Evolutionary conservation across 64 coral and sea anemone species (phyloP).

Genomic region (Porites australiensis): DNA sequence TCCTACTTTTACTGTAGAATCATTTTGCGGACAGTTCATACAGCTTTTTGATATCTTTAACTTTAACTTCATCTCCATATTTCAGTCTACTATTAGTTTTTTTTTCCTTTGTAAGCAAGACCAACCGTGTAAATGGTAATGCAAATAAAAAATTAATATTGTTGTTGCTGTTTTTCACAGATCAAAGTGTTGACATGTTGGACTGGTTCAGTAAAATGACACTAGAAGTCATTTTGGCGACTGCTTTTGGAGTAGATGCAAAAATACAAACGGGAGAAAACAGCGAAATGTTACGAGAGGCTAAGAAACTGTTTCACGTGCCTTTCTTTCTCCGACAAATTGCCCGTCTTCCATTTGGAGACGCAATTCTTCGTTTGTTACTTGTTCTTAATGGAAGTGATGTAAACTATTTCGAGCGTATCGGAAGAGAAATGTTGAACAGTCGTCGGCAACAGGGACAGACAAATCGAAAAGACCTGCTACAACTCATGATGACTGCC

Average conservation of each 20-base stretch:
- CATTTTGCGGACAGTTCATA: no score
- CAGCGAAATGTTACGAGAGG: neutral
- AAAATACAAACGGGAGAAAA: conserved; percentile 53
- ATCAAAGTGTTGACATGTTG: conserved; percentile 64
- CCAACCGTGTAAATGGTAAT: no score
- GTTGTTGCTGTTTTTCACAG: conserved; percentile 15
- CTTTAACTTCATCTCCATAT: no score
- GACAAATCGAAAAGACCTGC: conserved; percentile 42
- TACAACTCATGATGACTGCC: conserved; percentile 61
- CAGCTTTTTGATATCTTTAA: no score
- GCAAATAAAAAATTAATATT: no score
- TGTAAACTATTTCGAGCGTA: neutral
- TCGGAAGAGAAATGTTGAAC: conserved; percentile 47
- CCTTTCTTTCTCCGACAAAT: neutral
- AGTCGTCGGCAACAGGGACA: conserved; percentile 7
- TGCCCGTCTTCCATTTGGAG: conserved; percentile 11
- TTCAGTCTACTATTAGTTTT: no score
- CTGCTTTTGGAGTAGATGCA: conserved; percentile 71
- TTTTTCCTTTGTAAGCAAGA: no score
- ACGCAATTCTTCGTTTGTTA: neutral
- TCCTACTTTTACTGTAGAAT: no score
- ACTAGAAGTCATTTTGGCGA: conserved; percentile 68
- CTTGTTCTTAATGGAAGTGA: neutral
- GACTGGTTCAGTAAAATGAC: conserved; percentile 67
- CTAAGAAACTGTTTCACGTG: neutral